Evolutionary conservation across 1,140 invertebrate species (phyloP), one percentile per base, ranked within the genome.

Genomic region (Aphidius gifuensis): DNA sequence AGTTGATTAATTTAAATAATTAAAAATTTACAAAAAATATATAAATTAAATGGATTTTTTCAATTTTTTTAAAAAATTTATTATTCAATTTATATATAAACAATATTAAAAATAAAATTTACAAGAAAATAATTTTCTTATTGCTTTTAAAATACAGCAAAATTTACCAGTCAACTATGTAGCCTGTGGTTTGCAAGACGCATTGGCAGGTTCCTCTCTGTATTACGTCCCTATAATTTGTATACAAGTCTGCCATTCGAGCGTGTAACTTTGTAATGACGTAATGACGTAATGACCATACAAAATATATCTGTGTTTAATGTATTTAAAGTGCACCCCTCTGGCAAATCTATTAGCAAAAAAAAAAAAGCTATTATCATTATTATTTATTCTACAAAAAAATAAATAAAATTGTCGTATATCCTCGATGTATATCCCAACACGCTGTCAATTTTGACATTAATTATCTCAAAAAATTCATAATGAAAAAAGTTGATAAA

Each of bases 181-280:
- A 32, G 16, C 39, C 54, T 49, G 60, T 57, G 58, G 50, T 62
- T 65, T 59, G 56, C 60, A 62, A 50, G 44, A 59, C 42, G 59
- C 40, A 51, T 58, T 44, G 9, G 53, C n/a, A 53, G 49, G 55
- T 56, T 40, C 56, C 23, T 59, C 64, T 62, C 4, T 60, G 45
- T 47, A 38, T 62, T 56, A 62, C 45, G 53, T 66, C 67, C 61
- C 63, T 68, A 61, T 68, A 68, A 68, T 69, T 66, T 67, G 61
- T 68, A 65, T 59, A 32, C 23, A 63, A 61, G 66, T 70, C 67
- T 61, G 67, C 64, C 62, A 69, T 67, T 66, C 63, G 62, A 69
- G 53, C 68, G 64, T 71, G 68, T 71, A 71, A 71, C 68, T 66
- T 53, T 49, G 65, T 71, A 71, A 69, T 71, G 64, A 69, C 66